phyloP scores from a whole-genome alignment of 64 coral and sea anemone species.

The Anthopleura sola region DNA sequence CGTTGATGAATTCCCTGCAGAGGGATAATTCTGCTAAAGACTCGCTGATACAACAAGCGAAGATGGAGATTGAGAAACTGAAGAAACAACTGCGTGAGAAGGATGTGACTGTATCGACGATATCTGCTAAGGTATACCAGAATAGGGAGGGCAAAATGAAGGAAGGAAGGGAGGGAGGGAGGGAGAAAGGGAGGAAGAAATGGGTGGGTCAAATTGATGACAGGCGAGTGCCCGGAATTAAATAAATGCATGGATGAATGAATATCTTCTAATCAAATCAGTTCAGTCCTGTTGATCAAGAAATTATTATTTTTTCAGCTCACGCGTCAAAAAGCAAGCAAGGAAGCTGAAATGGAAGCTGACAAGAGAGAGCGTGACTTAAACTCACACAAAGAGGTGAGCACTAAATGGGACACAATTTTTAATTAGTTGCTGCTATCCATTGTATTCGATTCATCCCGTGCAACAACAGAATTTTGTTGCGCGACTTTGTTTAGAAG shows the following conservation, averaged over 20 bases:
- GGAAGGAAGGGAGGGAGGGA: too few relatives aligned
- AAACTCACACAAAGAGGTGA: slow-evolving; percentile 48
- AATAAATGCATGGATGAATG: too few relatives aligned
- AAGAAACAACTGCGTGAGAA: slow-evolving; percentile 82
- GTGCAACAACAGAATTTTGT: not conserved
- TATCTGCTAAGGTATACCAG: slow-evolving; percentile 69
- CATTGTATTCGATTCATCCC: too few relatives aligned
- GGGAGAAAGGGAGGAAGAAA: too few relatives aligned
- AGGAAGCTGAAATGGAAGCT: slow-evolving; percentile 70
- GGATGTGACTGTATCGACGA: slow-evolving; percentile 57
- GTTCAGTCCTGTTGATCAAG: too few relatives aligned
- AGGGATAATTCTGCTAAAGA: slow-evolving; percentile 92
- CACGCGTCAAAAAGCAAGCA: slow-evolving; percentile 65
- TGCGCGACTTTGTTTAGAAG: too few relatives aligned
- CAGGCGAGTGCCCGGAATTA: too few relatives aligned
- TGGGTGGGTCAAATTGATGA: too few relatives aligned
- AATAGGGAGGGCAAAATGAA: not conserved
- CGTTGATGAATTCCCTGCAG: slow-evolving; percentile 73
- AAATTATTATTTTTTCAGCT: slow-evolving; percentile 45
- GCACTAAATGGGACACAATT: not conserved
- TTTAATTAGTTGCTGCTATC: too few relatives aligned
- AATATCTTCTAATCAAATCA: too few relatives aligned
- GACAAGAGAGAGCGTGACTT: slow-evolving; percentile 59
- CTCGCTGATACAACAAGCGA: slow-evolving; percentile 60
- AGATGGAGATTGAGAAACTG: slow-evolving; percentile 68